phyloP scores from a whole-genome alignment of 2,888 invertebrate genomes.

The Ferrisia virgata region DNA sequence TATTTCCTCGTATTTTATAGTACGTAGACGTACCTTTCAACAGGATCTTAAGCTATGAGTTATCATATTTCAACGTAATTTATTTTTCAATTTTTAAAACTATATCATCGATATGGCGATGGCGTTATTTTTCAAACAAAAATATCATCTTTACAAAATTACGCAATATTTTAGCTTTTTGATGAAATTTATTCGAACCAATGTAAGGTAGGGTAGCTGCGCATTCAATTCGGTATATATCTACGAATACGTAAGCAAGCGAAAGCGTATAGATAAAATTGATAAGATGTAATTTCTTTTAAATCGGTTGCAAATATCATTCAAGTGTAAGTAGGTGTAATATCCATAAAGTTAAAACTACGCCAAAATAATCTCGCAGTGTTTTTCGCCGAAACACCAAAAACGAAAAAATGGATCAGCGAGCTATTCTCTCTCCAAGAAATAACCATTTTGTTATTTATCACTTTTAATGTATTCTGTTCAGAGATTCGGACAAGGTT shows the following conservation, averaged over 20 bases:
- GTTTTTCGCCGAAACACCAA: background rate
- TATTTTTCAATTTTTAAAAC: background rate
- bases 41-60: background rate
- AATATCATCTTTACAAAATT: background rate
- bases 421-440: background rate
- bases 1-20: background rate
- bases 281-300: background rate
- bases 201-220: too few species aligned
- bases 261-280: background rate
- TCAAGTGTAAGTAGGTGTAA: background rate
- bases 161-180: background rate
- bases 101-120: background rate
- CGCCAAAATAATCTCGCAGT: background rate
- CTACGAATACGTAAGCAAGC: background rate
- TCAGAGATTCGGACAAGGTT: conserved; percentile 10
- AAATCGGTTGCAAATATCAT: background rate
- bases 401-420: conserved; percentile 20
- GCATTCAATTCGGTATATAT: background rate
- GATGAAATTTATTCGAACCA: background rate
- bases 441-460: conserved; percentile 38
- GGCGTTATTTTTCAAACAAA: background rate
- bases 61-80: conserved; percentile 1
- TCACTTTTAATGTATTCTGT: conserved; percentile 34
- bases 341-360: background rate
- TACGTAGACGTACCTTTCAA: too few species aligned